Evolutionary conservation across 2,888 invertebrate species (phyloP).

Genomic region (Tetragnatha montana): DNA sequence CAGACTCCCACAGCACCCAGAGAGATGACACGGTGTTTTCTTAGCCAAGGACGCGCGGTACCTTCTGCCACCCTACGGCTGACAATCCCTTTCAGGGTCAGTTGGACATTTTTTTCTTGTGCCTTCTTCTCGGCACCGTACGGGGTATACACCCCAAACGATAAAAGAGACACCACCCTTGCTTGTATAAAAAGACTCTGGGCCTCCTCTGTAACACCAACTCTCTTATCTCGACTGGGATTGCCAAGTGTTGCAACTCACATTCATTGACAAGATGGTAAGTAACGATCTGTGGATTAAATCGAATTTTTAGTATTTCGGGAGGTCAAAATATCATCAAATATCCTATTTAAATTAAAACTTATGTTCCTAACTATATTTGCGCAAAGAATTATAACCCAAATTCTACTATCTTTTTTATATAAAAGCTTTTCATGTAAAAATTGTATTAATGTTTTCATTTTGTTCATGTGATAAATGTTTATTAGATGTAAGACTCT

Average conservation of each 20-base stretch:
- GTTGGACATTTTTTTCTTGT: slow-evolving; percentile 58
- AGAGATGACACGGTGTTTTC: slow-evolving; percentile 22
- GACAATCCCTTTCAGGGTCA: slow-evolving; percentile 65
- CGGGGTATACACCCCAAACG: slow-evolving; percentile 36
- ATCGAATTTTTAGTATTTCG: too few species aligned
- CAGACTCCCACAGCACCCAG: slow-evolving; percentile 34
- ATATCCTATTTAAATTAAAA: too few species aligned
- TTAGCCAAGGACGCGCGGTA: slow-evolving; percentile 38
- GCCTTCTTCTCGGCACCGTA: slow-evolving; percentile 22
- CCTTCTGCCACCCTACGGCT: slow-evolving; percentile 53
- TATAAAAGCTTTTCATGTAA: too few species aligned
- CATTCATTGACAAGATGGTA: slow-evolving; percentile 43
- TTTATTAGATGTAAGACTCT: too few species aligned
- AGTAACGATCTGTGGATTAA: slow-evolving; percentile 2
- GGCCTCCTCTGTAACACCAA: slow-evolving; percentile 8
- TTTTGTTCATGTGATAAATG: neutral
- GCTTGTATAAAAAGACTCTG: slow-evolving; percentile 55
- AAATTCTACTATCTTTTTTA: too few species aligned
- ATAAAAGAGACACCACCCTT: slow-evolving; percentile 59
- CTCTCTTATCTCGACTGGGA: neutral
- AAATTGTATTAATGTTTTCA: neutral
- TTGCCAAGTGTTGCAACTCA: neutral
- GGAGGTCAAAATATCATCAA: too few species aligned
- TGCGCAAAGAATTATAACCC: too few species aligned
- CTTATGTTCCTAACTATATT: too few species aligned